phyloP scores from a whole-genome alignment of 1,140 invertebrate species.

The Trichoplusia ni region DNA sequence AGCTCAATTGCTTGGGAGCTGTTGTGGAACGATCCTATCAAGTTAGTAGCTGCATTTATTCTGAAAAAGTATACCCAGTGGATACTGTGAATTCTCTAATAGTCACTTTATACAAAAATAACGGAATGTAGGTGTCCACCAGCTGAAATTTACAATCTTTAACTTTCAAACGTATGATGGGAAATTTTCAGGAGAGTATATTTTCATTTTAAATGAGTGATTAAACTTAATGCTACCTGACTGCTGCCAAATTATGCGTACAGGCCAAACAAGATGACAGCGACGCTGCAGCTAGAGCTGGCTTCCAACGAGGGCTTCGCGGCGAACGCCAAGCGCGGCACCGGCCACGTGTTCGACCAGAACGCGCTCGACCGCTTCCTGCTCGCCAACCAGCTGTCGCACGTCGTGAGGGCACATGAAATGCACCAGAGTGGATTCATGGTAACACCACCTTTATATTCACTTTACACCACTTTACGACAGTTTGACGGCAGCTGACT shows the following conservation, averaged over 20 bases:
- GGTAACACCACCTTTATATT: conserved; percentile 73
- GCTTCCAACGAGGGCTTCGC: conserved; percentile 85
- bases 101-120: no score
- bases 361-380: conserved; percentile 86
- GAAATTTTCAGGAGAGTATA: no score
- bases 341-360: conserved; percentile 87
- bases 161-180: no score
- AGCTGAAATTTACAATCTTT: no score
- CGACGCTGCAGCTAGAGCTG: conserved; percentile 81
- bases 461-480: no score
- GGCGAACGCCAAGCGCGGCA: conserved; percentile 85
- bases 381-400: conserved; percentile 83
- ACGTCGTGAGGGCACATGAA: conserved; percentile 89
- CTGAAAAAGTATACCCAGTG: no score
- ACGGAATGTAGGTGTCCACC: no score
- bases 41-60: conserved; percentile 67
- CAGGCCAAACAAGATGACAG: conserved; percentile 63
- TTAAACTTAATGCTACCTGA: no score
- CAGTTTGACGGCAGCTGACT: no score
- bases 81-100: no score
- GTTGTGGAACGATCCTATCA: conserved; percentile 90
- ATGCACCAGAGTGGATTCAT: conserved; percentile 87
- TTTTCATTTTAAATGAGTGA: no score
- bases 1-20: conserved; percentile 88
- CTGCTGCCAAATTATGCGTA: no score